Percentiles rank a stretch among this genome's conserved stretches.
Evolutionary conservation across 2,888 invertebrate species (phyloP).

Genomic region (Drosophila atripex): DNA sequence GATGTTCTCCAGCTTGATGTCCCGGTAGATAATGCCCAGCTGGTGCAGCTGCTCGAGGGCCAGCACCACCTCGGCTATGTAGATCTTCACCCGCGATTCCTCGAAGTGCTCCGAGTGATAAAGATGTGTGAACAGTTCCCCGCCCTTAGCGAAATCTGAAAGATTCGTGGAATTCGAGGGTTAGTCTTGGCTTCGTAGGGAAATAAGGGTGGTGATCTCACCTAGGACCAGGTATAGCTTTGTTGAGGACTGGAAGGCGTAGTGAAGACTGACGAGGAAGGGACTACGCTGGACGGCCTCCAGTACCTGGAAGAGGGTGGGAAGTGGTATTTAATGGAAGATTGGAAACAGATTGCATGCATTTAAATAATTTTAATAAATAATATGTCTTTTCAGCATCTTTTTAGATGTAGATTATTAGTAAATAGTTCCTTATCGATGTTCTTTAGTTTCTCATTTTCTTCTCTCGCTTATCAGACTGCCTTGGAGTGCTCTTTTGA

Average conservation of each 20-base stretch:
- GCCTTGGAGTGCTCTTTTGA: background rate
- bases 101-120: constrained; percentile 97
- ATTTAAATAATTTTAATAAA: too few relatives aligned
- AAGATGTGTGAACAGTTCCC: constrained; percentile 98
- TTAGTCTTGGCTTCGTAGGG: background rate
- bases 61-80: constrained; percentile 97
- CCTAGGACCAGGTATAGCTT: constrained; percentile 98
- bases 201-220: constrained; percentile 84
- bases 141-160: constrained; percentile 98
- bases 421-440: background rate
- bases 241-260: constrained; percentile 99
- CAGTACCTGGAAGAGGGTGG: constrained; percentile 87
- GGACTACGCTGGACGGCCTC: constrained; percentile 97
- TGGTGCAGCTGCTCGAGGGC: constrained; percentile 97
- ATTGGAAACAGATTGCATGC: too few relatives aligned
- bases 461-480: constrained; percentile 14
- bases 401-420: background rate
- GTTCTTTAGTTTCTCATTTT: background rate
- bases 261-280: constrained; percentile 97
- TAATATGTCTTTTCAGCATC: background rate
- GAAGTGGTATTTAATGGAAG: background rate
- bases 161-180: background rate
- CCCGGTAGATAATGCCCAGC: constrained; percentile 98
- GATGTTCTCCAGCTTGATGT: constrained; percentile 98
- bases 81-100: constrained; percentile 94